Conservation (phyloP, 1,140 invertebrate genomes). For the Drosophila nebulosa region DNA sequence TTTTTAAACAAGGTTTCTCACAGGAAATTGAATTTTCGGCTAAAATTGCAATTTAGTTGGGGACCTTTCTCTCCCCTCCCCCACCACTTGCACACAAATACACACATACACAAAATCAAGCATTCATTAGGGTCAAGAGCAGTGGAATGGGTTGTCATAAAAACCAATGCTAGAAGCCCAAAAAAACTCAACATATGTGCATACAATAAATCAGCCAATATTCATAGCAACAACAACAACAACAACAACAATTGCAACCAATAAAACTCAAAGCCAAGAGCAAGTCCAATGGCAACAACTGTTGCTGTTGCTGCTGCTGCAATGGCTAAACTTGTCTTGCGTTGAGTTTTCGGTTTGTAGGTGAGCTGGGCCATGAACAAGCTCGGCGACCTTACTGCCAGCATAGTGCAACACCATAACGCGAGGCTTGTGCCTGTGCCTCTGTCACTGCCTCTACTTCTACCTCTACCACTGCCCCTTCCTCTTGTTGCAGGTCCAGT, state of each 20-base stretch:
- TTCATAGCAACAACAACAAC: conserved; percentile 4
- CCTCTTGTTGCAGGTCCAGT: not conserved
- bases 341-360: conserved; percentile 60
- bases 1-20: not conserved
- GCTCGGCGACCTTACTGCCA: conserved; percentile 61
- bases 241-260: conserved; percentile 32
- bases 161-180: not conserved
- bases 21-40: conserved; percentile 30
- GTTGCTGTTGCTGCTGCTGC: conserved; percentile 24
- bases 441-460: not conserved
- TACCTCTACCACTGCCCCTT: not conserved
- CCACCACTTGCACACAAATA: not conserved
- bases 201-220: conserved; percentile 69
- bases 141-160: conserved; percentile 7
- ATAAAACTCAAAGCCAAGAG: conserved; percentile 74
- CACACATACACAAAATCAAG: not conserved
- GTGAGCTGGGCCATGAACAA: conserved; percentile 77
- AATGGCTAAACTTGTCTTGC: conserved; percentile 67
- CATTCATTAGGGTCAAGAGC: conserved; percentile 69
- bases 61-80: not conserved
- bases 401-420: conserved; percentile 3
- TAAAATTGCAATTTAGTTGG: conserved; percentile 39
- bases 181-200: conserved; percentile 25
- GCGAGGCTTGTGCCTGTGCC: not conserved
- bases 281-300: conserved; percentile 75